phyloP scores from a whole-genome alignment of 2,113 vertebrate genomes.

The Dipodomys spectabilis region DNA sequence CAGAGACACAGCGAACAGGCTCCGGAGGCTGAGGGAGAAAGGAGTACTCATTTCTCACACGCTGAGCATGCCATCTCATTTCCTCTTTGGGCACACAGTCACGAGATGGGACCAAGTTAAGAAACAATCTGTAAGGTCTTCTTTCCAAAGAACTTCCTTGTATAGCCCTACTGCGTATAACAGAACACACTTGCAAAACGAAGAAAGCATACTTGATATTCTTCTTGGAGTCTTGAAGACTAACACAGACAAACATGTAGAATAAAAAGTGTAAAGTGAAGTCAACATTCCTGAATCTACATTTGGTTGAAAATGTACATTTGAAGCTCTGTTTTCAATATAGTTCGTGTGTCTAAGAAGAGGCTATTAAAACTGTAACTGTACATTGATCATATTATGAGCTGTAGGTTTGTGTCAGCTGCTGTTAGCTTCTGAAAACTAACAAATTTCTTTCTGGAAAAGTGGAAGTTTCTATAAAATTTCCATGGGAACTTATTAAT shows the following conservation, averaged over 20 bases:
- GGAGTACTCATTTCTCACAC: not conserved
- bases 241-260: not conserved
- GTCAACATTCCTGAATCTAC: not conserved
- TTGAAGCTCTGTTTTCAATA: not conserved
- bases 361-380: not conserved
- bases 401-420: not conserved
- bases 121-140: constrained; percentile 19
- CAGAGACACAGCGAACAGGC: not conserved
- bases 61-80: not conserved
- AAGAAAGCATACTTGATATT: not conserved
- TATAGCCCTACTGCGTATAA: not conserved
- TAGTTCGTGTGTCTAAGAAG: not conserved
- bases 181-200: not conserved
- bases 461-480: constrained; percentile 38
- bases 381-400: constrained; percentile 1
- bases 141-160: constrained; percentile 42
- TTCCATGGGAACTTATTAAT: not conserved
- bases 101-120: not conserved
- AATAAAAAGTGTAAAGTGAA: not conserved
- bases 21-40: not conserved
- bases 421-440: not conserved
- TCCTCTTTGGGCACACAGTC: not conserved
- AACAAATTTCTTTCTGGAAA: not conserved
- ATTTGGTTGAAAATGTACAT: not conserved
- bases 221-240: not conserved